A percentile compares a stretch with the other conserved stretches of the same genome.
phyloP scores from a whole-genome alignment of 1,140 invertebrate species.

The Drosophila azteca region DNA sequence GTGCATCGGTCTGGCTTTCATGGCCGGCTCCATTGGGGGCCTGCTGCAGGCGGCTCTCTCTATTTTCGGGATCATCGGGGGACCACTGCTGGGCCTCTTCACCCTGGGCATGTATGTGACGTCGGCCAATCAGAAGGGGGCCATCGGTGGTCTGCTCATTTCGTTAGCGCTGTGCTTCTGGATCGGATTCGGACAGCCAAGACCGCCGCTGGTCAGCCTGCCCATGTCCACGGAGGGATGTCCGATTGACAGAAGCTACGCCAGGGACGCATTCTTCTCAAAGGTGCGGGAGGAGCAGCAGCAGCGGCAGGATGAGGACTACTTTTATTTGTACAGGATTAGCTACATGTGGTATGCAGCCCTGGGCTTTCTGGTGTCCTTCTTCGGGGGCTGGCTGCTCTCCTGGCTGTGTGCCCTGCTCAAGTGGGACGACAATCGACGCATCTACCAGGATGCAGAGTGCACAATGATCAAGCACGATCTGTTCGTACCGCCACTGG shows the following conservation, averaged over 20 bases:
- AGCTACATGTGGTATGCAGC: conserved; percentile 95
- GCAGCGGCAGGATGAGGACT: conserved; percentile 38
- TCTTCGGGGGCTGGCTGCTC: conserved; percentile 88
- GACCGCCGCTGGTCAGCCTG: conserved; percentile 86
- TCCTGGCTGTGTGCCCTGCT: conserved; percentile 83
- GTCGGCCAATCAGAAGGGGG: conserved; percentile 88
- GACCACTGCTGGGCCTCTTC: conserved; percentile 91
- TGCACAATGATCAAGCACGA: conserved; percentile 84
- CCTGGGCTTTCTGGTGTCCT: conserved; percentile 87
- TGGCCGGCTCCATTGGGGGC: conserved; percentile 88
- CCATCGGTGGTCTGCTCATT: conserved; percentile 86
- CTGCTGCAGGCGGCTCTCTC: conserved; percentile 90
- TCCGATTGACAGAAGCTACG: conserved; percentile 48
- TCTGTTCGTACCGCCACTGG: conserved; percentile 88
- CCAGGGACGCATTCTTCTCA: conserved; percentile 23
- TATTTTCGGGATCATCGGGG: conserved; percentile 92
- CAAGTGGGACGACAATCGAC: conserved; percentile 68
- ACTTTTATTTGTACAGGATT: conserved; percentile 84
- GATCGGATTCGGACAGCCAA: conserved; percentile 93
- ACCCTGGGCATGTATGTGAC: conserved; percentile 90
- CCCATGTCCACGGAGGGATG: conserved; percentile 87
- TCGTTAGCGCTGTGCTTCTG: conserved; percentile 90
- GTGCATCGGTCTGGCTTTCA: conserved; percentile 89
- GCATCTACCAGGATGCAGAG: conserved; percentile 63
- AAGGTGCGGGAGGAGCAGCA: neutral